These are phyloP conservation scores for Caerostris extrusa DNA, from an alignment of 1,140 invertebrate genomes.

Conservation along the genomic window DNA sequence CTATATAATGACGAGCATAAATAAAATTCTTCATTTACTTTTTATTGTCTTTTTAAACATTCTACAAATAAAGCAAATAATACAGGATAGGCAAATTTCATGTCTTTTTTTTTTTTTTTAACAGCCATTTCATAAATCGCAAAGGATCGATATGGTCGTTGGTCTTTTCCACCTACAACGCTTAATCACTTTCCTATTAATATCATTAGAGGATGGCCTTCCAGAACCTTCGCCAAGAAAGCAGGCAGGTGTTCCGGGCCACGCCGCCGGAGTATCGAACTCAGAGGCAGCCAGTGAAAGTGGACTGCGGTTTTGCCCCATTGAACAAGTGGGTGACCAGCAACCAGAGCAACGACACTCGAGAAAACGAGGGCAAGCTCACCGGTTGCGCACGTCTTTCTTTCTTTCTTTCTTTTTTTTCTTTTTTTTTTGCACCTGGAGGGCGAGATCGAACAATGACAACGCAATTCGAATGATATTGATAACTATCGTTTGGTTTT, in stretches of 20 bases:
- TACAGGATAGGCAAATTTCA: too few relatives aligned
- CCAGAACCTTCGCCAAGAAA: neutral
- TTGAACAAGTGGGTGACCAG: slow-evolving; percentile 44
- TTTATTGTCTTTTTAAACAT: too few relatives aligned
- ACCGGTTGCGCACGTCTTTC: slow-evolving; percentile 15
- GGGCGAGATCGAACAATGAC: neutral
- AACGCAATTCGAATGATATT: neutral
- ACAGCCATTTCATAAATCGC: too few relatives aligned
- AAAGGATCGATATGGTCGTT: too few relatives aligned
- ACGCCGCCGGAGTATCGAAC: too few relatives aligned
- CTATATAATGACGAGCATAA: too few relatives aligned
- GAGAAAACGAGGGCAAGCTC: neutral
- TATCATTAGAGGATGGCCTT: too few relatives aligned
- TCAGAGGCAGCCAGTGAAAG: slow-evolving; percentile 4
- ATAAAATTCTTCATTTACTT: too few relatives aligned
- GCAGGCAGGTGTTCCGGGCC: neutral
- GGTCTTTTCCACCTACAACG: too few relatives aligned
- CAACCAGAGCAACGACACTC: slow-evolving; percentile 39
- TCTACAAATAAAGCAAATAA: too few relatives aligned
- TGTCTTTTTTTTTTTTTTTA: too few relatives aligned
- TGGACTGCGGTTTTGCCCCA: neutral
- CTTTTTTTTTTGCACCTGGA: neutral
- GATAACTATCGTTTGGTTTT: neutral
- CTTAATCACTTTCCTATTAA: too few relatives aligned
- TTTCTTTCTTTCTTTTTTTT: neutral